These are phyloP conservation scores for Hydrochoerus hydrochaeris DNA, from an alignment of 2,113 vertebrate species.

Conservation along the genomic window DNA sequence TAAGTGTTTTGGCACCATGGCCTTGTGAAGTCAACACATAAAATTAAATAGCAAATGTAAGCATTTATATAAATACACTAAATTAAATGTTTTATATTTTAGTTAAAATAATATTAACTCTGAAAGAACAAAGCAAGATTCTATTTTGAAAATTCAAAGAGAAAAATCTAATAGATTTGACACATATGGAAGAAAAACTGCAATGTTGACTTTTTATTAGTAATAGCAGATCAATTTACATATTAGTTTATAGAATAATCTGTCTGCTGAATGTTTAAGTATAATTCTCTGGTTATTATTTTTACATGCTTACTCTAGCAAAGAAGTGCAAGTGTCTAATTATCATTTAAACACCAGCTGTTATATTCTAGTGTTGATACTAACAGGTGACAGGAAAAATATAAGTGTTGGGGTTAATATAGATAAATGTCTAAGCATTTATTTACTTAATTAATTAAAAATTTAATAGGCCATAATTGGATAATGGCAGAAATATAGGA, in stretches of 20 bases:
- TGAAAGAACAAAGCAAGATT: neutral
- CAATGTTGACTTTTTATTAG: neutral
- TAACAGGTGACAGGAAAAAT: constrained; percentile 13
- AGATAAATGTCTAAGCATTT: neutral
- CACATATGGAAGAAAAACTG: neutral
- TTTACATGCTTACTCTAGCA: neutral
- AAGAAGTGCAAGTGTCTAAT: neutral
- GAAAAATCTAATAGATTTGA: neutral
- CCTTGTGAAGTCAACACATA: neutral
- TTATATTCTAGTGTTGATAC: neutral
- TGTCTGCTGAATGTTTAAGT: neutral
- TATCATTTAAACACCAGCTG: constrained; percentile 21
- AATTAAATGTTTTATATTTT: neutral
- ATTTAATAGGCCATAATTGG: neutral
- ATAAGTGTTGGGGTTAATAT: neutral
- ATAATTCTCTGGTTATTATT: neutral
- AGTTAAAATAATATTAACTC: neutral
- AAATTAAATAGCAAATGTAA: neutral
- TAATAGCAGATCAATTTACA: neutral
- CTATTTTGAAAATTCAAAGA: neutral
- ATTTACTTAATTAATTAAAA: constrained; percentile 28
- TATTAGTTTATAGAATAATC: neutral
- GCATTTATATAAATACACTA: neutral
- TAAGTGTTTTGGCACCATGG: neutral
- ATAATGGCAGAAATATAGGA: constrained; percentile 4